Conservation (phyloP, 2,888 invertebrate genomes). For the Ganaspis brasiliensis region DNA sequence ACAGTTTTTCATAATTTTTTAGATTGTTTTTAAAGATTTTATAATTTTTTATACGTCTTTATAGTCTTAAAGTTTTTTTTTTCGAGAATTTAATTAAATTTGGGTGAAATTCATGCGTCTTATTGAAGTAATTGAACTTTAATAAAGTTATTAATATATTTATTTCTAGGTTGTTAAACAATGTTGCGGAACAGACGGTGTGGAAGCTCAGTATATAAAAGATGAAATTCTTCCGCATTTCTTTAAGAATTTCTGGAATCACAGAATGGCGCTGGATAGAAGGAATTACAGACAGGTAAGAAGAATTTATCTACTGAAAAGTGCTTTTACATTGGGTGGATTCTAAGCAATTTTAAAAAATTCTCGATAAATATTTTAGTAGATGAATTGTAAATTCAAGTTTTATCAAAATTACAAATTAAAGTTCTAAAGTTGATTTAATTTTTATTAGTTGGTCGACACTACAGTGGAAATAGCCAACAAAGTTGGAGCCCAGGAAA, state of each 20-base stretch:
- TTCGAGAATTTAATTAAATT: no score
- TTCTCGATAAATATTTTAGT: no score
- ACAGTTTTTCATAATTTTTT: no score
- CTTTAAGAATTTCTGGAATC: slow-evolving; percentile 99
- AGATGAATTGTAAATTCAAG: no score
- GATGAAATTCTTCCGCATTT: slow-evolving; percentile 99
- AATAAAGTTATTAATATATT: slow-evolving; percentile 10
- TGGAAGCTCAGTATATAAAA: slow-evolving; percentile 99
- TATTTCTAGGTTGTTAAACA: slow-evolving; percentile 94
- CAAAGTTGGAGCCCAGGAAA: slow-evolving; percentile 99
- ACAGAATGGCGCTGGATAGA: slow-evolving; percentile 99
- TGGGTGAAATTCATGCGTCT: no score
- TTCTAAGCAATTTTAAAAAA: no score
- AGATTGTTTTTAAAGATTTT: no score
- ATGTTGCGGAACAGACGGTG: slow-evolving; percentile 99
- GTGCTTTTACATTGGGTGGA: no score
- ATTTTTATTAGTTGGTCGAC: slow-evolving; percentile 89
- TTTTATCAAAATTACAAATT: slow-evolving; percentile 4
- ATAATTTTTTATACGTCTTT: no score
- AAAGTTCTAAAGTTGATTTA: slow-evolving; percentile 1
- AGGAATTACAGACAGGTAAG: slow-evolving; percentile 95
- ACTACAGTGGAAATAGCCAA: slow-evolving; percentile 99
- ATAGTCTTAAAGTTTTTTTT: no score
- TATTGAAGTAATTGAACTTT: no score
- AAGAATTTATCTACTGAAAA: slow-evolving; percentile 7